Base-by-base conservation (phyloP, 2,797 vertebrate genomes). In the Cyprinella venusta region DNA sequence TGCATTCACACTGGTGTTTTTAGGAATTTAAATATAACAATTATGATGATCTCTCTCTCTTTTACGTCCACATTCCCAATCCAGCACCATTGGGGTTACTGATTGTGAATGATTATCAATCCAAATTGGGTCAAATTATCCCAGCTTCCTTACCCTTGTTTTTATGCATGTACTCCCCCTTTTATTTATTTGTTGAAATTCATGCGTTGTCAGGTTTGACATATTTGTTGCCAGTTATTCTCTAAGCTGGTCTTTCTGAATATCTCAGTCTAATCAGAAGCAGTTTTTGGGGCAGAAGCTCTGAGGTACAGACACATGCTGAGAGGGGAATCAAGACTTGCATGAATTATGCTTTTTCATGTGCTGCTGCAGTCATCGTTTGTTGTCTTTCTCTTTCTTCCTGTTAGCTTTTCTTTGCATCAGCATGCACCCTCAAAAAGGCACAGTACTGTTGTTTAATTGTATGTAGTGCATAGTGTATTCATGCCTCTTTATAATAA, bases 301-400 rank as follows among this genome's bases (percentile, higher is more conserved):
- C n/a, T 67, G 78, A 70, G 67, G 80, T 70, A 70, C 56, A 87
- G 87, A 88, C 86, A 86, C 89, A 81, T 79, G 87, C 90, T 88
- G 89, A 87, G 88, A 84, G 83, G 85, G 89, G 89, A 91, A 89
- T 90, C 85, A 85, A 87, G 89, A 84, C 84, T 85, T 67, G 91
- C 87, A 91, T 93, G 90, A 92, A 94, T 93, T 89, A 94, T 93
- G 92, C 92, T 88, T 84, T 89, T 91, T 91, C 74, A 91, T 91
- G 83, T 89, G 78, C 74, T 38, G 2, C 80, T 88, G 88, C 85
- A 83, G 63, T 76, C 50, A 33, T 50, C 64, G 63, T 69, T 61
- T 78, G 80, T 61, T 78, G 75, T 86, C 77, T 71, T 79, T 80
- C 67, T 71, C 61, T 81, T 67, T 81, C 65, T 81, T 50, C 18